These are phyloP conservation scores for Cephus sareptanus DNA, from an alignment of 2,888 invertebrate species.

Conservation along the genomic window DNA sequence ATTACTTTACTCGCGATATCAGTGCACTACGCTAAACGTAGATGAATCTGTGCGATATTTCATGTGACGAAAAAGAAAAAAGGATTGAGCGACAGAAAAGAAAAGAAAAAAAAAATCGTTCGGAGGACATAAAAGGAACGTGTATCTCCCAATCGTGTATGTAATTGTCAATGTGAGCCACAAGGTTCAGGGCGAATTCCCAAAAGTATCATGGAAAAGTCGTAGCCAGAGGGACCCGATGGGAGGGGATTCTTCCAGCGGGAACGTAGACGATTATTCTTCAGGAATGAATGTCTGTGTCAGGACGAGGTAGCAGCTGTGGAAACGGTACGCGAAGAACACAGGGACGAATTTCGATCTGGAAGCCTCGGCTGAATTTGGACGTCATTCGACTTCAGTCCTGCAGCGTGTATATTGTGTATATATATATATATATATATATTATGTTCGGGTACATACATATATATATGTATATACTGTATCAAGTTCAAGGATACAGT, in stretches of 20 bases:
- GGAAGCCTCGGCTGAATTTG: slow-evolving; percentile 19
- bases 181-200: not conserved
- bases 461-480: not conserved
- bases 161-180: not conserved
- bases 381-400: slow-evolving; percentile 21
- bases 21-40: not conserved
- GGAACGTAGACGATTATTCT: not conserved
- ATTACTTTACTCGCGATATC: not conserved
- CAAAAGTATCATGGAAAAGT: not conserved
- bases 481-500: not conserved
- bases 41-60: not conserved
- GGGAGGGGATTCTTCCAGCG: not conserved
- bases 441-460: slow-evolving; percentile 20
- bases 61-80: not conserved
- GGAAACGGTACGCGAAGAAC: slow-evolving; percentile 15
- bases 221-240: not conserved
- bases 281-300: slow-evolving; percentile 8
- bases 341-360: slow-evolving; percentile 13
- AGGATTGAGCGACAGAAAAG: no score
- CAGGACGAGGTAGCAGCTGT: slow-evolving; percentile 27
- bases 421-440: slow-evolving; percentile 24
- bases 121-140: not conserved
- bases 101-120: not conserved
- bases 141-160: not conserved
- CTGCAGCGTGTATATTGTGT: slow-evolving; percentile 12